A percentile compares a stretch with the other conserved stretches of the same genome.
Conservation (phyloP, 2,113 vertebrate species). For the Cathartes aura region DNA sequence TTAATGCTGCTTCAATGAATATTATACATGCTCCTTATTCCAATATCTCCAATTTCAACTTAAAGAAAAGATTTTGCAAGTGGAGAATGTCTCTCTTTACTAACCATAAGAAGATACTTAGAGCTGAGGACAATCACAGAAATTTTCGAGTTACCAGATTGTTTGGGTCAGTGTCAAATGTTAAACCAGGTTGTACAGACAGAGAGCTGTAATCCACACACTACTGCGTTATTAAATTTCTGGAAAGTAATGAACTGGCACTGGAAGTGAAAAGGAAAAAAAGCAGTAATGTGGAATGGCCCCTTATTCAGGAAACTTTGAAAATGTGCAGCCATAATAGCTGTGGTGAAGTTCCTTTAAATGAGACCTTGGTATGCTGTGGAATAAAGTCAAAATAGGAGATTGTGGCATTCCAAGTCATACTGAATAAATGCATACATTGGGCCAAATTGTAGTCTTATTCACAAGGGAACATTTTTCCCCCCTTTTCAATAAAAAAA, state of each 20-base stretch:
- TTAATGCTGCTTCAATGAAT: neutral
- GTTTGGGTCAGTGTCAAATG: neutral
- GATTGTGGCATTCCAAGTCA: constrained; percentile 49
- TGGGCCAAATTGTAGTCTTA: constrained; percentile 52
- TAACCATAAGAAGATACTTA: neutral
- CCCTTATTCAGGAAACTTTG: constrained; percentile 47
- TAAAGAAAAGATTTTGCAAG: neutral
- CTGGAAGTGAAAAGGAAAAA: constrained; percentile 31
- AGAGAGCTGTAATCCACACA: neutral
- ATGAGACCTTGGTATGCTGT: constrained; percentile 29
- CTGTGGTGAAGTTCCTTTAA: constrained; percentile 57
- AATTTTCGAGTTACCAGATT: neutral
- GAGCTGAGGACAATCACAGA: neutral
- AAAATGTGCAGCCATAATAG: constrained; percentile 52
- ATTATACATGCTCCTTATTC: neutral
- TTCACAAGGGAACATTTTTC: constrained; percentile 43
- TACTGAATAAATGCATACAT: constrained; percentile 51
- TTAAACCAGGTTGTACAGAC: neutral
- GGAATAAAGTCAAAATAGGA: constrained; percentile 60
- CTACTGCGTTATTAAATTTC: neutral
- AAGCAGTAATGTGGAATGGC: constrained; percentile 24
- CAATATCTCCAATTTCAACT: neutral
- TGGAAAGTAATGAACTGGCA: constrained; percentile 43
- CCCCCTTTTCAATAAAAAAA: neutral
- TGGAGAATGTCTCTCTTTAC: neutral